phyloP scores from a whole-genome alignment of 2,888 invertebrate genomes.

The Bellardia bayeri region DNA sequence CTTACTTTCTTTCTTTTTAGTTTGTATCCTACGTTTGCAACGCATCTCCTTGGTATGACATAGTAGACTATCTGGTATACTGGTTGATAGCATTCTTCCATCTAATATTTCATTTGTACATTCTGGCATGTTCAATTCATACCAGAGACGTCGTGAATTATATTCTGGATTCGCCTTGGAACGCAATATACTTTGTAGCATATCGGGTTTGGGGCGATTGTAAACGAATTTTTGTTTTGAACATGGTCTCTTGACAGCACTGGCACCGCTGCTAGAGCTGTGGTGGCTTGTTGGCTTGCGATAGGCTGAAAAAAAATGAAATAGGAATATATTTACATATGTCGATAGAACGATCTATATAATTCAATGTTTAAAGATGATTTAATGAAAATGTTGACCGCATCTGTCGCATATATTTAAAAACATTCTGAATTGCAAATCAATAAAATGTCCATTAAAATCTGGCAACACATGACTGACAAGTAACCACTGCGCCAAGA shows the following conservation, averaged over 20 bases:
- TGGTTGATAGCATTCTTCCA: slow-evolving; percentile 84
- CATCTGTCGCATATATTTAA: too few species aligned
- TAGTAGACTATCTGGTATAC: slow-evolving; percentile 87
- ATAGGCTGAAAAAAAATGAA: slow-evolving; percentile 58
- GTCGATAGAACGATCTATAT: too few species aligned
- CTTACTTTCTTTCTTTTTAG: slow-evolving; percentile 78
- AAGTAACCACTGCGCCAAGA: too few species aligned
- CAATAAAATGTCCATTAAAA: too few species aligned
- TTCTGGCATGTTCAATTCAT: slow-evolving; percentile 83
- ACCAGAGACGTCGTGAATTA: slow-evolving; percentile 82
- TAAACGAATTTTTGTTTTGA: slow-evolving; percentile 79
- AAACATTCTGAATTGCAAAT: too few species aligned
- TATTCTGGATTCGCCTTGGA: slow-evolving; percentile 83
- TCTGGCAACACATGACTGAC: too few species aligned
- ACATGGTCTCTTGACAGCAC: slow-evolving; percentile 78
- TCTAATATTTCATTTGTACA: slow-evolving; percentile 81
- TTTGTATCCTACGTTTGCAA: slow-evolving; percentile 80
- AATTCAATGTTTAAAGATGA: too few species aligned
- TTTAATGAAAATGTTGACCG: too few species aligned
- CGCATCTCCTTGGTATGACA: slow-evolving; percentile 82
- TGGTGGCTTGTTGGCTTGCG: slow-evolving; percentile 2
- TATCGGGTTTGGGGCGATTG: slow-evolving; percentile 81
- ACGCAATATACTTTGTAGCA: slow-evolving; percentile 79
- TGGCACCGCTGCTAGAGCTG: slow-evolving; percentile 75
- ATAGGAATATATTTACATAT: too few species aligned